Percentiles rank a stretch among this genome's conserved stretches.
Conservation (phyloP, 2,797 vertebrate genomes). For the Phoeniculus purpureus region DNA sequence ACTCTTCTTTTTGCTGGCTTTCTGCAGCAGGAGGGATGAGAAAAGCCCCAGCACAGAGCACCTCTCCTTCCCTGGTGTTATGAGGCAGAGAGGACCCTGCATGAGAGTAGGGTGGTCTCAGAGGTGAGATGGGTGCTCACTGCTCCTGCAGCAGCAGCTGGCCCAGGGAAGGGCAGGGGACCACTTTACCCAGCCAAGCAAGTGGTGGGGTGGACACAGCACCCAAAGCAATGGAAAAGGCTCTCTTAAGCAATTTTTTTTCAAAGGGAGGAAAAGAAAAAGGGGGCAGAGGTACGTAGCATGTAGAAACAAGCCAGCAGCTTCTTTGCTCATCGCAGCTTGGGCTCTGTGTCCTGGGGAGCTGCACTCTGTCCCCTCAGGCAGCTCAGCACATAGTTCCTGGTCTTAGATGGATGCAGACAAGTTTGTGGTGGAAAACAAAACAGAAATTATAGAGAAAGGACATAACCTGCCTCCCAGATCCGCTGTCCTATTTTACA, state of each 20-base stretch:
- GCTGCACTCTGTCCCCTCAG: neutral
- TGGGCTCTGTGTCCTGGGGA: neutral
- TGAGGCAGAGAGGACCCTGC: neutral
- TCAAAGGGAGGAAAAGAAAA: neutral
- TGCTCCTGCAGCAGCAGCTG: neutral
- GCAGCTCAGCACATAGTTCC: neutral
- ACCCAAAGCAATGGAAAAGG: neutral
- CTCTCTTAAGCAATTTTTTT: neutral
- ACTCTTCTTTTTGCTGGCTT: neutral
- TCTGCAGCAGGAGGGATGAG: neutral
- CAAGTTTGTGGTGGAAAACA: neutral
- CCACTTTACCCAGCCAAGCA: neutral
- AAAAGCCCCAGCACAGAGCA: neutral
- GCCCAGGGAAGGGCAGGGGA: neutral
- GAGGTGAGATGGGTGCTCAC: fast-evolving
- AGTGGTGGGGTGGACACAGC: neutral
- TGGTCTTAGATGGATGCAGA: neutral
- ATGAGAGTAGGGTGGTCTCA: fast-evolving
- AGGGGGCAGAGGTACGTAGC: fast-evolving
- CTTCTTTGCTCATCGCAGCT: neutral
- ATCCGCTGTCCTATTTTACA: neutral
- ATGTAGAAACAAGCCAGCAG: neutral
- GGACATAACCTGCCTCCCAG: neutral
- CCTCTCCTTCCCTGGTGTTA: neutral
- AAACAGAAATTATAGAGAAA: neutral